Evolutionary conservation across 2,797 vertebrate species (phyloP).

Genomic region (Gymnodraco acuticeps): DNA sequence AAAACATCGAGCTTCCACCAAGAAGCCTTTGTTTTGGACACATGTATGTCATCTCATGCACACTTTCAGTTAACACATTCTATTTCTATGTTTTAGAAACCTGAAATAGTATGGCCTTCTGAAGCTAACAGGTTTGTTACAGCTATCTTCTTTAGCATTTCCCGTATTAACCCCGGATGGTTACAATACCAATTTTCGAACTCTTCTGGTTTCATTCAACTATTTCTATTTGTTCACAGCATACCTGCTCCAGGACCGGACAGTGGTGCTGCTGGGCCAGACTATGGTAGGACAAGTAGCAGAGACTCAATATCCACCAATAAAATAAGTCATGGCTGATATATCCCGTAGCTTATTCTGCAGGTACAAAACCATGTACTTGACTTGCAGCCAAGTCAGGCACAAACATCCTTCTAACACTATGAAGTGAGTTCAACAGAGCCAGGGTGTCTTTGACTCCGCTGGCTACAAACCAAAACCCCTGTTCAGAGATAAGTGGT

Average conservation of each 20-base stretch:
- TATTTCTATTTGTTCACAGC: conserved; percentile 39
- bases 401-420: too few relatives aligned
- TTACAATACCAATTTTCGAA: neutral
- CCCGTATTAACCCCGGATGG: neutral
- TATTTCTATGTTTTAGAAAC: conserved; percentile 43
- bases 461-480: too few relatives aligned
- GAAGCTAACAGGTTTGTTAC: conserved; percentile 59
- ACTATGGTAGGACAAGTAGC: conserved; percentile 37
- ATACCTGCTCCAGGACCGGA: conserved; percentile 21
- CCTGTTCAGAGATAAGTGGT: too few relatives aligned
- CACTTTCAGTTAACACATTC: neutral
- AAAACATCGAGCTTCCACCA: neutral
- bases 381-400: too few relatives aligned
- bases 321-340: neutral
- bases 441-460: too few relatives aligned
- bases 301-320: too few relatives aligned
- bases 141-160: neutral
- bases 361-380: too few relatives aligned
- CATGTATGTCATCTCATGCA: neutral
- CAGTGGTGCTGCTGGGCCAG: conserved; percentile 13
- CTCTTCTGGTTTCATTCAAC: neutral
- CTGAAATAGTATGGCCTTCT: neutral
- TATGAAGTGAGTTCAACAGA: too few relatives aligned
- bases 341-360: neutral
- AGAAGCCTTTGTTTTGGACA: neutral